phyloP scores from a whole-genome alignment of 2,113 vertebrate genomes.

The Ondatra zibethicus region DNA sequence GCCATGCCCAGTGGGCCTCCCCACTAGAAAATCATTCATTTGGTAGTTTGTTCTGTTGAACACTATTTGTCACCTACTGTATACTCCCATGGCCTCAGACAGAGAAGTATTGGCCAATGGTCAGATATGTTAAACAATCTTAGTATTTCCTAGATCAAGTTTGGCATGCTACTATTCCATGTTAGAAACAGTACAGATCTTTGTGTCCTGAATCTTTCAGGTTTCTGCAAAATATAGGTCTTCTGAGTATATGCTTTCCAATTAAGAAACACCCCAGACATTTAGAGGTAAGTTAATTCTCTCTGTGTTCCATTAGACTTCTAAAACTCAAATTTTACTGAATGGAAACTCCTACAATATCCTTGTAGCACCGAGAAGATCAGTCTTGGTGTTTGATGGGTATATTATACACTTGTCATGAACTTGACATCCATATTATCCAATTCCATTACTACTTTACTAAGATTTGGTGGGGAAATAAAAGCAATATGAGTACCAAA shows the following conservation, averaged over 20 bases:
- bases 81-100: no score
- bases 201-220: neutral
- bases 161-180: neutral
- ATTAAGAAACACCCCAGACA: neutral
- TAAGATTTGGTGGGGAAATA: neutral
- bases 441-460: neutral
- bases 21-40: no score
- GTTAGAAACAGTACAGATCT: neutral
- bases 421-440: no score
- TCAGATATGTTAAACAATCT: neutral
- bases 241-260: neutral
- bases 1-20: no score
- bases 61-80: no score
- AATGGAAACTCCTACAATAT: neutral
- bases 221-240: neutral
- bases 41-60: no score
- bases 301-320: neutral
- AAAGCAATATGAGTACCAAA: fast-evolving
- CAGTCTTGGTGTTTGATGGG: neutral
- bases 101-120: neutral
- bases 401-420: no score
- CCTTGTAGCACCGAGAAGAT: neutral
- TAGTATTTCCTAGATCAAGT: neutral
- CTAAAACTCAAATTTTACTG: no score
- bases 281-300: neutral